Base-by-base conservation (phyloP, 2,113 vertebrate genomes). In the Pontoporia blainvillei region DNA sequence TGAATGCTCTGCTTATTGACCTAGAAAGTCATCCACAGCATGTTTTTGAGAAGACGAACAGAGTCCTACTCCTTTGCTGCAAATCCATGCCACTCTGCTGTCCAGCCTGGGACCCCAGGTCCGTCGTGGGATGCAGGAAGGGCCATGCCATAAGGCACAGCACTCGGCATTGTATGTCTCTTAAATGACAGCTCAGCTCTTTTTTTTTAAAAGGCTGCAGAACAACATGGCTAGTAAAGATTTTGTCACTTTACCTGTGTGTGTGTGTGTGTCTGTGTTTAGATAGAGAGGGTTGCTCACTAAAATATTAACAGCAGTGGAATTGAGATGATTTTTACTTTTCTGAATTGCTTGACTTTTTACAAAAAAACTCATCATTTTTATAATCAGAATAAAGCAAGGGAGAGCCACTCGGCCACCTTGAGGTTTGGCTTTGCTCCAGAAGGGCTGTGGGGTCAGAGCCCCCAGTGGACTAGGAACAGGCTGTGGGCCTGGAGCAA, bases 91-190 rank as follows among this genome's bases (percentile, higher is more conserved):
- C 17, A n/a, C 29, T 46, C 6, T 0, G 3, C 6, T 1, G 31
- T 49, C 61, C 71, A 5, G 15, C 49, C 61, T 1, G 0, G 36
- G 29, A 27, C 59, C 44, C 34, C 0, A 6, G 49, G 84, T 57
- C 49, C 31, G 72, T 36, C 15, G 8, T 21, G 87, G 54, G 67
- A 66, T 11, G 29, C 41, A 20, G 71, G 71, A 12, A 44, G 71
- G 64, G 14, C 49, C 10, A 3, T 12, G 23, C 3, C 11, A 21
- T 34, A 34, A 44, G 17, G 10, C 57, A 6, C 44, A 23, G 31
- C 0, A 1, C 31, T 57, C 23, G 11, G 49, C 31, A 8, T n/a
- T 41, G 7, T 29, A 12, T 9, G 18, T 34, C 59, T n/a, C 1
- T 6, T 29, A 31, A 76, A 57, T 14, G 1, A 29, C 29, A 66